Evolutionary conservation across 2,113 vertebrate species (phyloP).

Genomic region (Nannospalax galili): DNA sequence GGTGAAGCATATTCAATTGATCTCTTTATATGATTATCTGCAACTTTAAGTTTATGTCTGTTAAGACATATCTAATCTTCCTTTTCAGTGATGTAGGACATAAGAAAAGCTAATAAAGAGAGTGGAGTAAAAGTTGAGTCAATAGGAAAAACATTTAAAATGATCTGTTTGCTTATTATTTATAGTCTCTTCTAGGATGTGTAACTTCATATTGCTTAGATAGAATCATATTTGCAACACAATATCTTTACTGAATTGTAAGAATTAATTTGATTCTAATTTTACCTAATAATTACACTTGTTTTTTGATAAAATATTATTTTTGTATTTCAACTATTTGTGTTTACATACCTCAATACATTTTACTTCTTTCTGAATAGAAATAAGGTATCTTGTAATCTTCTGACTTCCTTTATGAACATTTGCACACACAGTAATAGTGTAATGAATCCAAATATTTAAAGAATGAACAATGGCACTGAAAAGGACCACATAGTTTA

Average conservation of each 20-base stretch:
- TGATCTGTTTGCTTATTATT: background rate
- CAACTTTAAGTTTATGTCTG: background rate
- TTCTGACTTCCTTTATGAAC: no score
- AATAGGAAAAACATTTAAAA: slow-evolving; percentile 25
- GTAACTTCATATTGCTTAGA: background rate
- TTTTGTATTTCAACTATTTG: background rate
- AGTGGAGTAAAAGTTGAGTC: background rate
- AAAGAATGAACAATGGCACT: no score
- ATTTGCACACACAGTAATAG: no score
- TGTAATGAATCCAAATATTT: no score
- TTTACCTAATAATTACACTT: background rate
- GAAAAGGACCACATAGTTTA: no score
- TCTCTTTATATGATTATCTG: background rate
- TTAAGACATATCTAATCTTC: background rate
- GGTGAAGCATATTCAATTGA: background rate
- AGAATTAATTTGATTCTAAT: background rate
- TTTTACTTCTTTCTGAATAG: no score
- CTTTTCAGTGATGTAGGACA: background rate
- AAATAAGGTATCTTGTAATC: no score
- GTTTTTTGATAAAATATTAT: background rate
- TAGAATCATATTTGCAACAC: background rate
- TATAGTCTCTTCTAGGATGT: background rate
- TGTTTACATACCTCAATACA: no score
- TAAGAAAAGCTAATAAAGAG: background rate
- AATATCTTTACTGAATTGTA: background rate